Base-by-base conservation (phyloP, 2,113 vertebrate genomes). In the Stigmatopora argus region DNA sequence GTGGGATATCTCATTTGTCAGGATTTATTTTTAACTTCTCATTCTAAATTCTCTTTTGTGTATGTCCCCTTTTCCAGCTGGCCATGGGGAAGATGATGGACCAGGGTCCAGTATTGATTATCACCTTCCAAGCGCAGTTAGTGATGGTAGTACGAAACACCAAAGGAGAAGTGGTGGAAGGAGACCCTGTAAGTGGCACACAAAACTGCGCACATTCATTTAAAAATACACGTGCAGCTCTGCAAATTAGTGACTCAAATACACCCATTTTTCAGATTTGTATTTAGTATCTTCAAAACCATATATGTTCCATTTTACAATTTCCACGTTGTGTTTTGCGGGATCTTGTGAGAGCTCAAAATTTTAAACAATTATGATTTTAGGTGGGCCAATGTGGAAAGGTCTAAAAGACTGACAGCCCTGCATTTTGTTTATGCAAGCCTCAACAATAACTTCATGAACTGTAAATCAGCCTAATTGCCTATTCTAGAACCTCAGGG, bases 11-110 rank as follows among this genome's bases (percentile, higher is more conserved):
- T n/a, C 4, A 38, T 41, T 41, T 41, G 6, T 41, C 2, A 41
- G 38, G 1, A 7, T 41, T 41, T 41, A 8, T 41, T 7, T 41
- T 41, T 41, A 8, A 8, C 38, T 41, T 10, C 10, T 53, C 51
- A 5, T 1, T 11, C 3, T 41, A 23, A 62, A 62, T 15, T 26
- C 15, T 62, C 74, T 2, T 10, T 0, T 65, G 8, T 13, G 0
- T 67, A 8, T 57, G 0, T 68, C 0, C 51, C 65, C 15, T 26
- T 57, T 66, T 67, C 19, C 87, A 99, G 97, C 75, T 99, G 81
- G 93, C 95, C 19, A 94, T 98, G 95, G 97, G 95, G 31, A 99
- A 99, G 90, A 96, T 99, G 93, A 98, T 98, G 96, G 96, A 98
- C 61, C 96, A 98, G 80, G 96, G 96, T 0, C 96, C 96, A 0